Percentiles rank a stretch among this genome's conserved stretches.
Conservation (phyloP, 1,140 invertebrate genomes). For the Drosophila mojavensis region DNA sequence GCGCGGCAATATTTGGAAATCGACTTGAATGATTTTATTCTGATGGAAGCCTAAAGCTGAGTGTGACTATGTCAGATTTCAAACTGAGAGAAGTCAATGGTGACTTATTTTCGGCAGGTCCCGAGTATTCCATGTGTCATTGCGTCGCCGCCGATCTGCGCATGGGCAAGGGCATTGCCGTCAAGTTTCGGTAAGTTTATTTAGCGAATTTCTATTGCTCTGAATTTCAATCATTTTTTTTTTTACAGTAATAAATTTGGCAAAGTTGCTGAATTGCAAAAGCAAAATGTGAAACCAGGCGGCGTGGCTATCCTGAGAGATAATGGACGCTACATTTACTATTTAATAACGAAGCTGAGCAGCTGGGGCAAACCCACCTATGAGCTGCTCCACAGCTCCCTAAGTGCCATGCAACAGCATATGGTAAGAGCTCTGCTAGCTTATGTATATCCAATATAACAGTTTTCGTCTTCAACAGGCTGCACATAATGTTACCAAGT, state of each 20-base stretch:
- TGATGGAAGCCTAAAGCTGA: background rate
- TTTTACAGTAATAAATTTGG: constrained; percentile 77
- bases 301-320: constrained; percentile 85
- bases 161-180: constrained; percentile 88
- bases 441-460: background rate
- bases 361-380: constrained; percentile 85
- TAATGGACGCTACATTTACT: constrained; percentile 85
- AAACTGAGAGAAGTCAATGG: constrained; percentile 83
- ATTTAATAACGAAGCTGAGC: constrained; percentile 85
- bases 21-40: constrained; percentile 11
- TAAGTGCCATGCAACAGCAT: constrained; percentile 83
- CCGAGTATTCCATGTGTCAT: constrained; percentile 86
- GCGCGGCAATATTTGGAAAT: constrained; percentile 38
- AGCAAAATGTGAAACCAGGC: constrained; percentile 84
- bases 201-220: background rate
- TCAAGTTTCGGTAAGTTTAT: constrained; percentile 78
- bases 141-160: constrained; percentile 86
- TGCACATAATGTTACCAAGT: constrained; percentile 83
- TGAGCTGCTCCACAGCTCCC: constrained; percentile 77
- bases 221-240: background rate
- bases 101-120: constrained; percentile 85
- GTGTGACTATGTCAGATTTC: constrained; percentile 45
- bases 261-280: constrained; percentile 67
- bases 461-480: constrained; percentile 44
- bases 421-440: constrained; percentile 61